Evolutionary conservation across 2,113 vertebrate genomes (phyloP), one percentile per base, ranked within the genome.

Genomic region (Tyto alba): DNA sequence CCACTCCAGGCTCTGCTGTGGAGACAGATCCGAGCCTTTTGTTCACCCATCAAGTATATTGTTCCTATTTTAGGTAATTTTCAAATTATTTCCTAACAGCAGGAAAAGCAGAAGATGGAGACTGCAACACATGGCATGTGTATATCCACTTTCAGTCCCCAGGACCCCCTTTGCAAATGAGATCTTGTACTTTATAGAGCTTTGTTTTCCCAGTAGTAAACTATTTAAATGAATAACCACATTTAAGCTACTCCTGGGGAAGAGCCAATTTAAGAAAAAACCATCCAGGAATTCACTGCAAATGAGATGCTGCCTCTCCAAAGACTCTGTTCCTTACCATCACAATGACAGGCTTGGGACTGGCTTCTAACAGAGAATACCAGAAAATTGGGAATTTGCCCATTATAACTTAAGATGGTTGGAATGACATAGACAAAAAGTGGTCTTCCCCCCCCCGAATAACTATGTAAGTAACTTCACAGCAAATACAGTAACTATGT

Each of bases 191-290:
- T 93, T 91, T 90, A 91, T 78, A 67, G 80, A 91, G 97, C 27
- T 94, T 90, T 85, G 36, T 89, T 97, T 93, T 79, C 95, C 96
- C 96, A 77, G 55, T 30, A 43, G 86, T 85, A 94, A 95, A 96
- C 77, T 89, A 93, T 96, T 96, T 97, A 98, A 97, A 97, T 97
- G 97, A 97, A 96, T 95, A 97, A 95, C 90, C 96, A 97, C 95
- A 96, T 96, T 92, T 96, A 94, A 97, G 85, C 64, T 90, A 66
- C 95, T 97, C 96, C 85, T 86, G 92, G 96, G 96, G 88, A 97
- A 97, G 95, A 97, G 93, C 64, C 95, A 96, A 96, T 97, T 97
- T 97, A 92, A 96, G 95, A 87, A 95, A 95, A 96, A 96, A 73
- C 66, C 97, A 97, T 93, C 68, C 77, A 97, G 97, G 97, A 97